Percentiles rank a stretch among this genome's conserved stretches.
phyloP scores from a whole-genome alignment of 1,140 invertebrate genomes.

The Yoshiicerus persimilis region DNA sequence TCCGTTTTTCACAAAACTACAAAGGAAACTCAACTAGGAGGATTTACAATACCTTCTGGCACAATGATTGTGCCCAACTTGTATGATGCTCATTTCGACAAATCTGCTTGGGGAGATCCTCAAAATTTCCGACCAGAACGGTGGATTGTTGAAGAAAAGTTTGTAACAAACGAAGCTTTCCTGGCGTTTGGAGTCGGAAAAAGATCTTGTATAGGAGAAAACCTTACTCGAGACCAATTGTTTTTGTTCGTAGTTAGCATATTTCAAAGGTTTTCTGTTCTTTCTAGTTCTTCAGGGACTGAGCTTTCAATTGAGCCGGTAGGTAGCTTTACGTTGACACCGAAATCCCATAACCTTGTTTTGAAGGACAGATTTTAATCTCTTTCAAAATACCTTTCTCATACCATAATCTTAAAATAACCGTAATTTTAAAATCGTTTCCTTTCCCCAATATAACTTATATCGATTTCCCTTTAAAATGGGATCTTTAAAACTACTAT shows the following conservation, averaged over 20 bases:
- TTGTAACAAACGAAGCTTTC: neutral
- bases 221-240: slow-evolving; percentile 26
- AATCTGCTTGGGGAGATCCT: slow-evolving; percentile 68
- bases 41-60: slow-evolving; percentile 76
- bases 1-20: slow-evolving; percentile 76
- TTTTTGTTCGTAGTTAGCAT: slow-evolving; percentile 38
- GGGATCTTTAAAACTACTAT: no score
- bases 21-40: slow-evolving; percentile 66
- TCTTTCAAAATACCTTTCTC: neutral
- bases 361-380: neutral
- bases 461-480: no score
- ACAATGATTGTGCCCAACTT: slow-evolving; percentile 82
- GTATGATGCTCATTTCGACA: slow-evolving; percentile 70
- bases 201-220: slow-evolving; percentile 34
- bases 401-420: no score
- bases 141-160: slow-evolving; percentile 60
- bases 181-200: slow-evolving; percentile 26
- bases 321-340: neutral
- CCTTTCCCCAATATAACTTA: no score
- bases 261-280: slow-evolving; percentile 31
- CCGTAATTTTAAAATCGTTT: no score
- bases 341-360: slow-evolving; percentile 18
- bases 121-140: slow-evolving; percentile 73
- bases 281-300: neutral
- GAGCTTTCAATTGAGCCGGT: slow-evolving; percentile 13